A percentile compares a stretch with the other conserved stretches of the same genome.
Evolutionary conservation across 2,113 vertebrate species (phyloP).

Genomic region (Cyphomyrus plagiostoma): DNA sequence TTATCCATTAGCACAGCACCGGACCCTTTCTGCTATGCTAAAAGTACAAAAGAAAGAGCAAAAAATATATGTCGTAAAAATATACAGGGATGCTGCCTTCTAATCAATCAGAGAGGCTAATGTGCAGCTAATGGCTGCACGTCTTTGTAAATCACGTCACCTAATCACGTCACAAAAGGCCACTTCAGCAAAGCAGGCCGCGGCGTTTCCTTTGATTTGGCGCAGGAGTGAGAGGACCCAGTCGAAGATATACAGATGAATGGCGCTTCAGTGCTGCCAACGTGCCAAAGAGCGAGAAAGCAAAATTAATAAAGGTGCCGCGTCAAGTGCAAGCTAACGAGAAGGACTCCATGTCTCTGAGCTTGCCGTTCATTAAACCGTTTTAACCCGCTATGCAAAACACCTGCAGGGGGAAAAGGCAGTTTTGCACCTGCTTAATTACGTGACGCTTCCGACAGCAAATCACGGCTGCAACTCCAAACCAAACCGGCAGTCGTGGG

Average conservation of each 20-base stretch:
- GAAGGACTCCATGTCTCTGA: neutral
- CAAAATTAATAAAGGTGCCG: neutral
- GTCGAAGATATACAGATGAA: neutral
- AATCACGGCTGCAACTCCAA: neutral
- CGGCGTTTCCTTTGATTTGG: neutral
- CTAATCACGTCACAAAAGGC: neutral
- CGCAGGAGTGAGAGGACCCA: neutral
- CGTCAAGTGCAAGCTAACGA: neutral
- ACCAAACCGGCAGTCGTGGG: constrained; percentile 6
- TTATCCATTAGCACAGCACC: neutral
- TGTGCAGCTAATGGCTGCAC: neutral
- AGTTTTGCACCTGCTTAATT: constrained; percentile 18
- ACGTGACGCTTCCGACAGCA: neutral
- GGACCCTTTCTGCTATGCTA: neutral
- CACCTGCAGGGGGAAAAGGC: constrained; percentile 13
- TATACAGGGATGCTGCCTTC: neutral
- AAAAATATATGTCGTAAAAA: neutral
- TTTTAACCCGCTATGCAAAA: constrained; percentile 15
- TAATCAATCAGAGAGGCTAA: neutral
- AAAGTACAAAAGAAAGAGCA: neutral
- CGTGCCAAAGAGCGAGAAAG: neutral
- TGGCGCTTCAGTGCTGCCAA: neutral
- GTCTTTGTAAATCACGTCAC: neutral
- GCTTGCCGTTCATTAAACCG: constrained; percentile 1
- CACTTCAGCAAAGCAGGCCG: neutral